phyloP scores from a whole-genome alignment of 1,140 invertebrate species.

The Anastrepha obliqua region DNA sequence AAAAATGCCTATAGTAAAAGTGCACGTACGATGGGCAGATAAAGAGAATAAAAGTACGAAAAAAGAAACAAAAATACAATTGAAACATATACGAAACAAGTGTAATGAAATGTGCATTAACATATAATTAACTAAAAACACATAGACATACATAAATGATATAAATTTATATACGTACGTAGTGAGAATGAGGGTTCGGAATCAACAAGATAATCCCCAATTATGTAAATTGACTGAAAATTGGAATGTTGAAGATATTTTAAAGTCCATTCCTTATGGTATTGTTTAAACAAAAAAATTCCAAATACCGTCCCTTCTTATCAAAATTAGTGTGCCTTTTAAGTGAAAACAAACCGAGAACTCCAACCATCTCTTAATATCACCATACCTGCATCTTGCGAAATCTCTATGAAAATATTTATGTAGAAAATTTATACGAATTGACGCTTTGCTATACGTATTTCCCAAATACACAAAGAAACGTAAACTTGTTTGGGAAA shows the following conservation, averaged over 20 bases:
- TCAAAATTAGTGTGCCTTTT: constrained; percentile 19
- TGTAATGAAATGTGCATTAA: background rate
- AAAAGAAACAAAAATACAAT: constrained; percentile 16
- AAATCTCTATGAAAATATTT: background rate
- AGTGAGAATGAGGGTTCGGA: background rate
- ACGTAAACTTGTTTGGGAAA: background rate
- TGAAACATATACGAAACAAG: background rate
- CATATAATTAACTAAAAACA: background rate
- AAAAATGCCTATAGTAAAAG: constrained; percentile 26
- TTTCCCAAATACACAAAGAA: background rate
- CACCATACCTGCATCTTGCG: background rate
- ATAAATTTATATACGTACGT: background rate
- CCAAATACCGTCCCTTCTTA: constrained; percentile 9
- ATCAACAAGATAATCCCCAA: background rate
- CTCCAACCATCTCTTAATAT: background rate
- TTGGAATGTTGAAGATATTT: background rate
- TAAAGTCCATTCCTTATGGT: no score
- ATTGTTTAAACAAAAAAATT: background rate
- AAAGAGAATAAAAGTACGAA: constrained; percentile 24
- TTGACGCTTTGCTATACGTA: background rate
- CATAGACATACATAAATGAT: background rate
- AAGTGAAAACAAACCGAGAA: background rate
- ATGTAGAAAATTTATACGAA: background rate
- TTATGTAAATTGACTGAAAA: constrained; percentile 6
- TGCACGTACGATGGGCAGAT: background rate